These are phyloP conservation scores for Protonemura montana DNA, from an alignment of 2,888 invertebrate genomes.

Conservation along the genomic window DNA sequence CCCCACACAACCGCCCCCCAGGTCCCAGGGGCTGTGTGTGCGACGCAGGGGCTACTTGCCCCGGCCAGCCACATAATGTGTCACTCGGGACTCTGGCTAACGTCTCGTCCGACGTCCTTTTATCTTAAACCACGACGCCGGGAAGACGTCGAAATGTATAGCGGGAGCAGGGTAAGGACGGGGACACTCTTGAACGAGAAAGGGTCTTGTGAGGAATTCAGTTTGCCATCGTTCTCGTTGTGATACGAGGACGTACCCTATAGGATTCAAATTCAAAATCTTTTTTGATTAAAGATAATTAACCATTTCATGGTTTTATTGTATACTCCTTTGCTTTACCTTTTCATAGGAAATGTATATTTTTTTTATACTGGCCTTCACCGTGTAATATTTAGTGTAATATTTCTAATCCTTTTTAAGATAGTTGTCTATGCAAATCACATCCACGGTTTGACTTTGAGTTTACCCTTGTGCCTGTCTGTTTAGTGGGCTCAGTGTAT, in stretches of 20 bases:
- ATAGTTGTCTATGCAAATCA: background rate
- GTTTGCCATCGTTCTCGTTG: too few relatives aligned
- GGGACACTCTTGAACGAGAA: background rate
- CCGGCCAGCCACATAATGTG: slow-evolving; percentile 46
- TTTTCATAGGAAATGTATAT: too few relatives aligned
- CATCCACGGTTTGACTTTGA: background rate
- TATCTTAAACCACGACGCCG: slow-evolving; percentile 19
- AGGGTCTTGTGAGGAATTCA: too few relatives aligned
- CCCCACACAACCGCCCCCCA: background rate
- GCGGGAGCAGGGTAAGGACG: slow-evolving; percentile 23
- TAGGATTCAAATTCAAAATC: too few relatives aligned
- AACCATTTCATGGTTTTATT: too few relatives aligned
- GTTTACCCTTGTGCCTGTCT: background rate
- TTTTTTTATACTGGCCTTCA: too few relatives aligned
- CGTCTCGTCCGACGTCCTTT: slow-evolving; percentile 29
- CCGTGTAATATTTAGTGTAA: too few relatives aligned
- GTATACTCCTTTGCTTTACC: too few relatives aligned
- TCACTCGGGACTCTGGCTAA: slow-evolving; percentile 31
- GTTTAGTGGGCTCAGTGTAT: background rate
- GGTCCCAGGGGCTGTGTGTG: slow-evolving; percentile 24
- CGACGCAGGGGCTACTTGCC: background rate
- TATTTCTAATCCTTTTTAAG: background rate
- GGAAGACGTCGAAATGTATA: slow-evolving; percentile 3
- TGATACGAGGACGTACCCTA: too few relatives aligned
- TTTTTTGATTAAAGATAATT: too few relatives aligned